Base-by-base conservation (phyloP, 1,140 invertebrate genomes). In the Drosophila tropicalis region DNA sequence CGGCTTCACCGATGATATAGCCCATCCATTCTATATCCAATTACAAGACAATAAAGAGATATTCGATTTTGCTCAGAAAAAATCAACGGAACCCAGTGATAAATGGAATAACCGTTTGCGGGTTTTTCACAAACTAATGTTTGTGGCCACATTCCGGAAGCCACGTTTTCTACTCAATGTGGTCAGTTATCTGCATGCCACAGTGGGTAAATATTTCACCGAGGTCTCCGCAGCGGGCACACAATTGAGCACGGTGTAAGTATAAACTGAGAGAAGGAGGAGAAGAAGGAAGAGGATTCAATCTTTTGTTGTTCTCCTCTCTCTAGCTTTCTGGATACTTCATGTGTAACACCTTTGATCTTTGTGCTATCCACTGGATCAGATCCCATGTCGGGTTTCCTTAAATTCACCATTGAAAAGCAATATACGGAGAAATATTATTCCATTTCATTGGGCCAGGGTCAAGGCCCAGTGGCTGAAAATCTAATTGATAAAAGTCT, bases 311-410 rank as follows among this genome's bases (percentile, higher is more conserved):
- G 22, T 61, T 36, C 29, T 32, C 10, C 0, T 3, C 1, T 17
- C 9, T n/a, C n/a, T 40, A 96, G 95, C 90, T 98, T 94, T 89
- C 93, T 93, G 75, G 96, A 95, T 92, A 97, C 95, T 39, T 94
- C 94, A 13, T 94, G 94, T 67, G 93, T 93, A 0, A 96, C 95
- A 5, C 98, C 98, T 0, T 92, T 99, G 1, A 94, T 98, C 34
- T 98, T 98, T 92, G 94, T 99, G 0, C 92, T 98, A n/a, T 98
- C 96, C 61, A 96, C 97, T 29, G 97, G 98, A 4, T 97, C 96
- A 0, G 98, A 98, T 94, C 98, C 98, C 0, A 97, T 98, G 92
- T 94, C 95, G 5, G 94, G 94, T 0, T 96, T 97, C 75, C 94
- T 96, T 55, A 94, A 95, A 84, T 97, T 97, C 91, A 97, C 97